These are phyloP conservation scores for Tetragnatha versicolor DNA, from an alignment of 1,140 invertebrate genomes.

Conservation along the genomic window DNA sequence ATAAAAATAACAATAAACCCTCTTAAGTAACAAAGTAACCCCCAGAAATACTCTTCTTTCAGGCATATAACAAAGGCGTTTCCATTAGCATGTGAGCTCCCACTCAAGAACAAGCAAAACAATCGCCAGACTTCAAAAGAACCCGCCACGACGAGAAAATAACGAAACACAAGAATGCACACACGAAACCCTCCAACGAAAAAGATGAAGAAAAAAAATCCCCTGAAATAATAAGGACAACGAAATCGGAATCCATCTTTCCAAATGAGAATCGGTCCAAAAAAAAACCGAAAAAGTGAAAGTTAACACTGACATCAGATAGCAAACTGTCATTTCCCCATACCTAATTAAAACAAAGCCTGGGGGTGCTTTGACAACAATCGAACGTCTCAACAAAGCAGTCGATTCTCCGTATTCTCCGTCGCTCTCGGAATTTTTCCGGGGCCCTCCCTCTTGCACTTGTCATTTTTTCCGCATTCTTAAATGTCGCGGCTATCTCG, in stretches of 20 bases:
- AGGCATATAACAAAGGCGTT: too few species aligned
- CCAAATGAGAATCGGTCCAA: background rate
- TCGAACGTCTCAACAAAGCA: conserved; percentile 39
- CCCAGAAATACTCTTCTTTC: too few species aligned
- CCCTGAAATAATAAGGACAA: background rate
- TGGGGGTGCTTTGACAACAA: conserved; percentile 43
- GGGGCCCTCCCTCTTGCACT: background rate
- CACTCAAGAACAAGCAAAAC: too few species aligned
- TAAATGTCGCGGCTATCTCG: conserved; percentile 45
- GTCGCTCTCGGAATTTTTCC: background rate
- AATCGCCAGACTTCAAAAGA: too few species aligned
- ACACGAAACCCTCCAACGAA: background rate
- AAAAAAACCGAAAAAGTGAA: conserved; percentile 38
- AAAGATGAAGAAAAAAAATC: background rate
- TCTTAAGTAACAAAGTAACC: too few species aligned
- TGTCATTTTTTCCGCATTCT: conserved; percentile 46
- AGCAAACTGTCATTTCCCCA: conserved; percentile 31
- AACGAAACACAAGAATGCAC: too few species aligned
- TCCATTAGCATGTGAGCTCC: too few species aligned
- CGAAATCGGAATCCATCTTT: conserved; percentile 16
- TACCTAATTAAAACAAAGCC: conserved; percentile 46
- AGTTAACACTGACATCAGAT: conserved; percentile 36
- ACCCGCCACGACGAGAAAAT: too few species aligned
- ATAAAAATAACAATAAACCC: too few species aligned
- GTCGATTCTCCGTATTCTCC: conserved; percentile 9